Evolutionary conservation across 2,888 invertebrate genomes (phyloP).

Genomic region (Aspidiotus rigidus): DNA sequence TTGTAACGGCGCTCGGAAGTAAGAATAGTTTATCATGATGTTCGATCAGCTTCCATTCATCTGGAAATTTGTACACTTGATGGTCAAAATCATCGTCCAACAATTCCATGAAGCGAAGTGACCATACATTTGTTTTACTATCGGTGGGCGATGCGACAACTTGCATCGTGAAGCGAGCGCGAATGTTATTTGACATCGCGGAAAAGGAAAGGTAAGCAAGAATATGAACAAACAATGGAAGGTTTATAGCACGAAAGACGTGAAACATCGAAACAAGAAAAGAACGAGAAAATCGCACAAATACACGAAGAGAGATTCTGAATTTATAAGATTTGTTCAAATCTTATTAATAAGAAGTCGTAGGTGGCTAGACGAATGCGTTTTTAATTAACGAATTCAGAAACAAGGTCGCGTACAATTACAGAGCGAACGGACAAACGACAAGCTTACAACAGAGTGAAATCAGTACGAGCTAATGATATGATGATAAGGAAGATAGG

Average conservation of each 20-base stretch:
- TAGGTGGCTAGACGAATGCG: no score
- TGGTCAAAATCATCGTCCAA: background rate
- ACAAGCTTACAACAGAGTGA: no score
- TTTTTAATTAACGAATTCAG: no score
- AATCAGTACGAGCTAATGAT: no score
- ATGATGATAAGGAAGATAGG: no score
- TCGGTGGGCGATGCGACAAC: background rate
- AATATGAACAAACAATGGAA: no score
- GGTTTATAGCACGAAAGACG: no score
- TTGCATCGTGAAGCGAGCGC: background rate
- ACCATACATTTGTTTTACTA: background rate
- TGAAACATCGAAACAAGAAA: background rate
- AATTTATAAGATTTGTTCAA: conserved; percentile 10
- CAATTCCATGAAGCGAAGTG: background rate
- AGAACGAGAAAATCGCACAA: no score
- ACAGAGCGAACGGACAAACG: no score
- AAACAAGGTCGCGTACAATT: no score
- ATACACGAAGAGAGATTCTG: background rate
- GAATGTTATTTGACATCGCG: background rate
- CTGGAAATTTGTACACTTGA: background rate
- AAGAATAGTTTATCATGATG: conserved; percentile 7
- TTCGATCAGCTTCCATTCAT: background rate
- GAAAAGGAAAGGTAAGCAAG: background rate
- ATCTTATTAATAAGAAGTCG: no score
- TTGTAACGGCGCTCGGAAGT: no score